phyloP scores from a whole-genome alignment of 2,888 invertebrate species.

The Caenorhabditis imperialis region DNA sequence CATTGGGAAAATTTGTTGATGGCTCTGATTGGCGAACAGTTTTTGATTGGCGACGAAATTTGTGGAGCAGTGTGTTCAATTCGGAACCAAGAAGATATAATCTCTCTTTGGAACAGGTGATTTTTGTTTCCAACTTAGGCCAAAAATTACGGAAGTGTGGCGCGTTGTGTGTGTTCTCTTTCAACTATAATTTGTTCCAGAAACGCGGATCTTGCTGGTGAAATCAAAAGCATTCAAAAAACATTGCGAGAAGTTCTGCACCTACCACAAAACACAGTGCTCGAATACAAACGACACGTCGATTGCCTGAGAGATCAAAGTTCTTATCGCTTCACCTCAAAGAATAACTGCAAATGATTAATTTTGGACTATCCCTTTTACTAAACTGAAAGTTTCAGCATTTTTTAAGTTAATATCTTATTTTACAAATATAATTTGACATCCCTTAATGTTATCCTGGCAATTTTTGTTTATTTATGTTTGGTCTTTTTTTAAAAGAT shows the following conservation, averaged over 20 bases:
- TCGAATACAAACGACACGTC: conserved; percentile 87
- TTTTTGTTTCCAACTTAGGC: neutral
- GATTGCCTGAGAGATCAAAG: conserved; percentile 83
- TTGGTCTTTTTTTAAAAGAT: too few species aligned
- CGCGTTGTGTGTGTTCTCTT: too few species aligned
- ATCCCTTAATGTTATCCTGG: too few species aligned
- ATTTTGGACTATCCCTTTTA: too few species aligned
- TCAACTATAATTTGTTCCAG: conserved; percentile 79
- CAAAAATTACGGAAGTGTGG: too few species aligned
- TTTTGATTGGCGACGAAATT: conserved; percentile 86
- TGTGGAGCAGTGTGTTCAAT: conserved; percentile 97
- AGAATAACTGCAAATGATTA: conserved; percentile 37
- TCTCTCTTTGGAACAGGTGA: conserved; percentile 68
- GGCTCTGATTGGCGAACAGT: conserved; percentile 88
- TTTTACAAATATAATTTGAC: too few species aligned
- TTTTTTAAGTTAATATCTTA: too few species aligned
- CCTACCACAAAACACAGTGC: conserved; percentile 90
- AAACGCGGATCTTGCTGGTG: conserved; percentile 90
- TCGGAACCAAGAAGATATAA: conserved; percentile 85
- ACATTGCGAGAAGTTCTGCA: conserved; percentile 94
- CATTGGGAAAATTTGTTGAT: conserved; percentile 99
- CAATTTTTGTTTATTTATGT: too few species aligned
- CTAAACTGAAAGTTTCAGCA: too few species aligned
- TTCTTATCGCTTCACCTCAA: conserved; percentile 79
- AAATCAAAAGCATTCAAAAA: conserved; percentile 92